Conservation (phyloP, 2,888 invertebrate genomes). For the Agrochola macilenta region DNA sequence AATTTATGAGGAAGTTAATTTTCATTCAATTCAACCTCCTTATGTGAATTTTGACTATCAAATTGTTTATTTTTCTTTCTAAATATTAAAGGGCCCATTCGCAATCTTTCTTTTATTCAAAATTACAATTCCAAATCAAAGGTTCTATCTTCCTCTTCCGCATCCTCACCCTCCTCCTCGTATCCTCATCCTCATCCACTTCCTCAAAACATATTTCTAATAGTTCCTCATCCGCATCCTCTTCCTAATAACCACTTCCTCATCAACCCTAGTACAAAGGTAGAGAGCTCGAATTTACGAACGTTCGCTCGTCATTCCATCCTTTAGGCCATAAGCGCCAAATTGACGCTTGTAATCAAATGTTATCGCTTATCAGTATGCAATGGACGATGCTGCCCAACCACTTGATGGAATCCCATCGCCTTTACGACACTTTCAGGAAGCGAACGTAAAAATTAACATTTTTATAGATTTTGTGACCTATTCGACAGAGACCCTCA, state of each 20-base stretch:
- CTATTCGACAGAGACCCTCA: slow-evolving; percentile 35
- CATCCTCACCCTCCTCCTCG: not conserved
- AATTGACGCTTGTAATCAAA: slow-evolving; percentile 28
- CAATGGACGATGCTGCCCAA: slow-evolving; percentile 32
- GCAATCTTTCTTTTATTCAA: slow-evolving; percentile 5
- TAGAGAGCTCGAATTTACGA: not conserved
- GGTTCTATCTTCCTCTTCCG: not conserved
- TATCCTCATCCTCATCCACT: not conserved
- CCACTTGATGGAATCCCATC: slow-evolving; percentile 47
- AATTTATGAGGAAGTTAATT: not conserved
- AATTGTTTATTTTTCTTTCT: not conserved
- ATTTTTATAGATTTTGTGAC: slow-evolving; percentile 54
- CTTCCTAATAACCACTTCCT: too few species aligned
- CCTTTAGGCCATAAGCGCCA: not conserved
- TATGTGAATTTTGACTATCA: not conserved
- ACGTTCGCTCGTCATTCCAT: not conserved
- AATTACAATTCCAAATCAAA: slow-evolving; percentile 7
- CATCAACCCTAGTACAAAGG: not conserved
- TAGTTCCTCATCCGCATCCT: too few species aligned
- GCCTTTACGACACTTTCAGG: slow-evolving; percentile 43
- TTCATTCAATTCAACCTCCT: not conserved
- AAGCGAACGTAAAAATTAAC: slow-evolving; percentile 44
- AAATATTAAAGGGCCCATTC: slow-evolving; percentile 1
- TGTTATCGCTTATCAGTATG: slow-evolving; percentile 51
- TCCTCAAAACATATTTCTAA: too few species aligned